phyloP scores from a whole-genome alignment of 64 coral and sea anemone species.

The Stichodactyla mertensii region DNA sequence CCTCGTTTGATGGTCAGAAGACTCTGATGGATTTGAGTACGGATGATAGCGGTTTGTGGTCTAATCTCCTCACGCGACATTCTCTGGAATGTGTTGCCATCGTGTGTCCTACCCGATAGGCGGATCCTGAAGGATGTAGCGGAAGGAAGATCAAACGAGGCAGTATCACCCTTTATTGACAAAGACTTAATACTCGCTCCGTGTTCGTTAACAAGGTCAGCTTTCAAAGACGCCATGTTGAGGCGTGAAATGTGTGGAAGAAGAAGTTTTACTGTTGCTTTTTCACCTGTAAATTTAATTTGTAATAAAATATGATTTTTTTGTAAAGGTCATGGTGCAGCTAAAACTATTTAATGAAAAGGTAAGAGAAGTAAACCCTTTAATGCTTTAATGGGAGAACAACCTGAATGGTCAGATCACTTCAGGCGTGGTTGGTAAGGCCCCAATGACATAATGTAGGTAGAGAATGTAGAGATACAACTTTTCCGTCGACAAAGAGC shows the following conservation, averaged over 20 bases:
- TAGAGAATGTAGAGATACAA: no score
- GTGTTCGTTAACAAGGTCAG: conserved; percentile 1
- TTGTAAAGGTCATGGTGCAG: no score
- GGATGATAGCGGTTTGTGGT: background rate
- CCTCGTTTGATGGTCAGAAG: conserved; percentile 24
- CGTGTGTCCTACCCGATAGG: background rate
- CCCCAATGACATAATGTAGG: no score
- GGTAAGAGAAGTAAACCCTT: background rate
- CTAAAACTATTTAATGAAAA: no score
- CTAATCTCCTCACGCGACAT: conserved; percentile 1
- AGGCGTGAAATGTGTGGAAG: conserved; percentile 10
- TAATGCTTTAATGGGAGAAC: no score
- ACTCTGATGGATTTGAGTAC: conserved; percentile 1
- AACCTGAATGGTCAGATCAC: no score
- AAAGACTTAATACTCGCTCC: background rate
- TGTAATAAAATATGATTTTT: background rate
- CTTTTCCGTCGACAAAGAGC: no score
- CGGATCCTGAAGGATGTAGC: background rate
- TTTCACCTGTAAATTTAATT: background rate
- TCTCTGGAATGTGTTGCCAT: conserved; percentile 18
- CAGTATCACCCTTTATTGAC: background rate
- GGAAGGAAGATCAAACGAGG: background rate
- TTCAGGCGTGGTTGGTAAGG: no score
- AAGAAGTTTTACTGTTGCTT: conserved; percentile 9
- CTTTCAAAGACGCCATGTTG: background rate